These are phyloP conservation scores for Chalcosyrphus nemorum DNA, from an alignment of 2,888 invertebrate species.

Conservation along the genomic window DNA sequence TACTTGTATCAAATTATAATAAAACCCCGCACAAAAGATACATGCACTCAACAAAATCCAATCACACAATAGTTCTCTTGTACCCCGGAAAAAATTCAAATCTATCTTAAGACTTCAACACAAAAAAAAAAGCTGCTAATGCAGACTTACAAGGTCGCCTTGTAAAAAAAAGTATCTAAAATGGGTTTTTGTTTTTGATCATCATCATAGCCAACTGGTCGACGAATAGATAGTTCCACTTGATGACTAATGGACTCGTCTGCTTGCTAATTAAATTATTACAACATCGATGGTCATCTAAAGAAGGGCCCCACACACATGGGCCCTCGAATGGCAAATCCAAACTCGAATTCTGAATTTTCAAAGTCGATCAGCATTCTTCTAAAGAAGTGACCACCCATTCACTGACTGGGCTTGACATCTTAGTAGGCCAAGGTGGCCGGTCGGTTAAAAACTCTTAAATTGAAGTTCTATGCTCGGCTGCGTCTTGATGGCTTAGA, in stretches of 20 bases:
- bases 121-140: neutral
- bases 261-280: slow-evolving; percentile 22
- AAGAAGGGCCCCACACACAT: neutral
- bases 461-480: too few species aligned
- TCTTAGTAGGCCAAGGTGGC: neutral
- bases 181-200: neutral
- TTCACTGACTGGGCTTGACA: neutral
- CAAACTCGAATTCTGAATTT: slow-evolving; percentile 12
- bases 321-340: neutral
- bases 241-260: neutral
- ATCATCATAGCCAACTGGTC: neutral
- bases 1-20: neutral
- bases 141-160: slow-evolving; percentile 10
- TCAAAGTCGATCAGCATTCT: neutral
- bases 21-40: neutral
- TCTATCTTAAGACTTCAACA: neutral
- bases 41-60: slow-evolving; percentile 1
- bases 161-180: neutral
- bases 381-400: neutral
- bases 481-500: too few species aligned
- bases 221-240: neutral
- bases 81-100: slow-evolving; percentile 16
- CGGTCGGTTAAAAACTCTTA: neutral
- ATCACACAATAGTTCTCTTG: neutral
- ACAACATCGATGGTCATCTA: neutral